These are phyloP conservation scores for Pasiphila rectangulata DNA, from an alignment of 2,888 invertebrate species.

Conservation along the genomic window DNA sequence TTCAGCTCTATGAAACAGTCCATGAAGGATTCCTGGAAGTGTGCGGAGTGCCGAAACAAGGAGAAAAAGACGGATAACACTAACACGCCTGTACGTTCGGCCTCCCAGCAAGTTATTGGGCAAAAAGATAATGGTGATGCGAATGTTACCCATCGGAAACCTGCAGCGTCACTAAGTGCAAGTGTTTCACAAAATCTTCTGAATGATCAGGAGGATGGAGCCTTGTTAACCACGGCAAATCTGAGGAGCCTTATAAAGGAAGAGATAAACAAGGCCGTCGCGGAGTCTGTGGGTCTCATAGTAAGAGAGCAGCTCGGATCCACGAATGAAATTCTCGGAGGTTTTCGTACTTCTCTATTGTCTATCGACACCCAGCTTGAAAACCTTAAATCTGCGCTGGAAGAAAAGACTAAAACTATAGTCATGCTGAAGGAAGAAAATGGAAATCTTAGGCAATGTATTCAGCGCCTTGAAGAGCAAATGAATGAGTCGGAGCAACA, in stretches of 20 bases:
- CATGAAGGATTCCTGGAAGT: neutral
- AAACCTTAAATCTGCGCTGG: neutral
- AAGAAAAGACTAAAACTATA: neutral
- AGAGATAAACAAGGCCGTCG: neutral
- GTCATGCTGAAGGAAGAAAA: neutral
- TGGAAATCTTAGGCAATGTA: neutral
- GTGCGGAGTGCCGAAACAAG: neutral
- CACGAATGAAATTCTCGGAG: neutral
- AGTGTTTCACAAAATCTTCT: neutral
- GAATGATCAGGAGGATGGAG: neutral
- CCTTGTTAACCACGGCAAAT: neutral
- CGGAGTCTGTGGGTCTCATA: neutral
- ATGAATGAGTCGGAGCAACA: neutral
- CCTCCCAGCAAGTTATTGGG: neutral
- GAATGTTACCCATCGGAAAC: neutral
- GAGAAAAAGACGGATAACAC: neutral
- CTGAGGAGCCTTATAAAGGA: neutral
- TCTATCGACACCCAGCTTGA: conserved; percentile 1
- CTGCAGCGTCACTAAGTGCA: neutral
- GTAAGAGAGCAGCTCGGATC: neutral
- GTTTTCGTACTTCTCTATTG: neutral
- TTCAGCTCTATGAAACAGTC: neutral
- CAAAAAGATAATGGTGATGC: neutral
- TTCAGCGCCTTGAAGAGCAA: neutral
- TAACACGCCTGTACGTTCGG: neutral